Evolutionary conservation across 2,888 invertebrate genomes (phyloP), one percentile per base, ranked within the genome.

Genomic region (Rutpela maculata): DNA sequence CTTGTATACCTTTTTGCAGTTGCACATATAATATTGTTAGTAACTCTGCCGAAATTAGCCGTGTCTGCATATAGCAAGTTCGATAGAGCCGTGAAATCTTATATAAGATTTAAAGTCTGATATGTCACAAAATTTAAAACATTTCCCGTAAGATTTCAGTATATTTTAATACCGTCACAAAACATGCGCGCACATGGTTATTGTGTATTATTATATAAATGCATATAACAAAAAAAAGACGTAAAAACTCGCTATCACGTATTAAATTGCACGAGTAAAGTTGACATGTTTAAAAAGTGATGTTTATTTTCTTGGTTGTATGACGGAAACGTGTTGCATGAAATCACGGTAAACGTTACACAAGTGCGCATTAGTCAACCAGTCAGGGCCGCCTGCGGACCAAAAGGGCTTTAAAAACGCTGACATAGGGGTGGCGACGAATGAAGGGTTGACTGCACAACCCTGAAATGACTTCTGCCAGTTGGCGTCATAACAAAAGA

Each of bases 401-500:
- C 77, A 56, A 57, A 19, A 65, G 71, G 74, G 70, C 75, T 62
- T 65, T 70, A 76, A 81, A 79, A 81, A 81, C 67, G 75, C 75
- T 80, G 80, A 78, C 78, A 76, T 76, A 65, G 75, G 79, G 82
- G 81, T 77, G 78, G 67, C 76, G 76, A 80, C 76, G 77, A 81
- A 80, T 78, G 81, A 84, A 83, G 83, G 84, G 83, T 83, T 82
- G 84, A 78, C 79, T 78, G 78, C 76, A 70, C 79, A 78, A 76
- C 81, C 82, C 83, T 76, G 78, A 82, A 84, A 84, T 82, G 85
- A 85, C 86, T 86, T 85, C 82, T 85, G 85, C 85, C 86, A 86
- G 84, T 84, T 84, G 86, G 84, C 84, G 82, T 85, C 84, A 86
- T 85, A 86, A 88, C 87, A 87, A 87, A 87, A 86, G 87, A 86